phyloP scores from a whole-genome alignment of 2,113 vertebrate genomes.

The Gavia stellata region DNA sequence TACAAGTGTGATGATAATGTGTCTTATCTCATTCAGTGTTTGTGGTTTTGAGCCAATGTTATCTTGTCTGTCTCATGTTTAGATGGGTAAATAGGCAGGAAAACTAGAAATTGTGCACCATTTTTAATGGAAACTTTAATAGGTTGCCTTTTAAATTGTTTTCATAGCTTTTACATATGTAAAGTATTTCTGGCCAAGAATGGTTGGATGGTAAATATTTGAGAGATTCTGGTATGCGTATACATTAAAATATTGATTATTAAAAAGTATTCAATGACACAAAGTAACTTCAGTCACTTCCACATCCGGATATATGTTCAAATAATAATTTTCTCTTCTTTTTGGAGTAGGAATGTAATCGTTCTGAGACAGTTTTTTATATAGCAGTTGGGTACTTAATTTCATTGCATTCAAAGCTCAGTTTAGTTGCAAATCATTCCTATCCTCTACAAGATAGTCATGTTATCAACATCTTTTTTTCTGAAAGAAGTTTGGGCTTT shows the following conservation, averaged over 20 bases:
- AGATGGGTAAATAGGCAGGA: background rate
- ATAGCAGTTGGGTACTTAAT: background rate
- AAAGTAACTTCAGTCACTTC: background rate
- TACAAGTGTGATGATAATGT: background rate
- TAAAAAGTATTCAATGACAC: background rate
- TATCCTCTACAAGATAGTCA: background rate
- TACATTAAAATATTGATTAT: background rate
- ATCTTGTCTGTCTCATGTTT: background rate
- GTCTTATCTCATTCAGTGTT: background rate
- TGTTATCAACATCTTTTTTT: background rate
- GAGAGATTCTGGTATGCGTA: background rate
- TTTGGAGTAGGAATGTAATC: background rate
- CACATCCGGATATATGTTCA: background rate
- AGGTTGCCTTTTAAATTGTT: background rate
- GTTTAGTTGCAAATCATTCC: slow-evolving; percentile 2
- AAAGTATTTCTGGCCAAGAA: background rate
- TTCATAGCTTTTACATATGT: background rate
- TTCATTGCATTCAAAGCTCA: background rate
- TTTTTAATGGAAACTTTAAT: background rate
- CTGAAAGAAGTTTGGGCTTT: background rate
- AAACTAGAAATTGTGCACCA: background rate
- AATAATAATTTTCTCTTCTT: background rate
- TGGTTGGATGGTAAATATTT: background rate
- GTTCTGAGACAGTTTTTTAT: background rate
- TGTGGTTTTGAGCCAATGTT: background rate